Percentiles rank a stretch among this genome's conserved stretches.
Conservation (phyloP, 2,888 invertebrate species). For the Drosophila picticornis region DNA sequence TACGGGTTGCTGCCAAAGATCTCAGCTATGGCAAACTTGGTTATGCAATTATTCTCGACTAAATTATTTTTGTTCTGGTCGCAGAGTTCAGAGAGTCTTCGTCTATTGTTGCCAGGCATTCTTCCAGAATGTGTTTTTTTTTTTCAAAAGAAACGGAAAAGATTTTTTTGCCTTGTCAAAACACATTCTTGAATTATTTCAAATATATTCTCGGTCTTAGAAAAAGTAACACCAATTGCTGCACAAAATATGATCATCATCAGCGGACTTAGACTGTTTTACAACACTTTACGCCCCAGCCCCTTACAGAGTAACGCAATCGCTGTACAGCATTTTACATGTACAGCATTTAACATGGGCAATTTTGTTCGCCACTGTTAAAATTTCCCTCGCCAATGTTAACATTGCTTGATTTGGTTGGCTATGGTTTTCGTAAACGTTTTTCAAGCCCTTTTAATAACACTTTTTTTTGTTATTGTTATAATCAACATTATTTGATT, state of each 20-base stretch:
- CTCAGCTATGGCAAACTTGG: neutral
- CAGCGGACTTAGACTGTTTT: neutral
- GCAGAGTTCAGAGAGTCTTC: neutral
- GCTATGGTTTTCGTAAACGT: slow-evolving; percentile 8
- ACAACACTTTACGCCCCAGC: neutral
- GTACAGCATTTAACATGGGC: slow-evolving; percentile 1
- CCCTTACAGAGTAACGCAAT: neutral
- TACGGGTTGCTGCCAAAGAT: neutral
- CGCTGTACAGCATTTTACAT: slow-evolving; percentile 1
- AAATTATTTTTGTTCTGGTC: neutral
- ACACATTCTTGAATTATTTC: neutral
- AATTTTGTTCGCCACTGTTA: slow-evolving; percentile 37
- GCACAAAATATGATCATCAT: neutral
- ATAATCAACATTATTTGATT: slow-evolving; percentile 59
- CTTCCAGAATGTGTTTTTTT: neutral
- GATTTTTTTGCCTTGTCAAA: neutral
- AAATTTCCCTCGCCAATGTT: slow-evolving; percentile 45
- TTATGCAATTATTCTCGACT: neutral
- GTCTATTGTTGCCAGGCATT: neutral
- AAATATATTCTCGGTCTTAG: neutral
- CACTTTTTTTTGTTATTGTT: slow-evolving; percentile 10
- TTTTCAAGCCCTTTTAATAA: slow-evolving; percentile 23
- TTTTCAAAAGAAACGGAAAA: neutral
- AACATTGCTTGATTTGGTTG: slow-evolving; percentile 12
- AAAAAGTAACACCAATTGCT: neutral